A percentile compares a stretch with the other conserved stretches of the same genome.
These are phyloP conservation scores for Psilanteris sp. DNA, from an alignment of 1,140 invertebrate genomes.

Conservation along the genomic window DNA sequence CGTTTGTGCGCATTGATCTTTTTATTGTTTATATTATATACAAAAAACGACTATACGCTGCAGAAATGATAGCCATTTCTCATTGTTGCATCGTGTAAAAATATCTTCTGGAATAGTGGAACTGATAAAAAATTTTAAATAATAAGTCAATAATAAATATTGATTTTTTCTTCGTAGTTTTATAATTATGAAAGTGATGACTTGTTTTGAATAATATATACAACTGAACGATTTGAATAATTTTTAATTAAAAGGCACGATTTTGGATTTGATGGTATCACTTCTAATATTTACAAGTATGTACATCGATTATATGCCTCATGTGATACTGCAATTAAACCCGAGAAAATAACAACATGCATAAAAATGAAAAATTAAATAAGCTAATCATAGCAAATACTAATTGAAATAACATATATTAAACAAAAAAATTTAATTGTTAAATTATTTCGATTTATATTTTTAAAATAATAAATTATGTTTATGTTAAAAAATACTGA, in stretches of 20 bases:
- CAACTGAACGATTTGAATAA: not conserved
- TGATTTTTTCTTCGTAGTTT: no score
- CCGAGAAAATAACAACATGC: slow-evolving; percentile 7
- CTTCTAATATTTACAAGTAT: slow-evolving; percentile 36
- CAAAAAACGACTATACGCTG: slow-evolving; percentile 30
- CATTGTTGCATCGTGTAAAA: slow-evolving; percentile 9
- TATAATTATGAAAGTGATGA: no score
- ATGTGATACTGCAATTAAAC: slow-evolving; percentile 35
- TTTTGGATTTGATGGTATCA: slow-evolving; percentile 15
- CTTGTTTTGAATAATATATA: slow-evolving; percentile 1
- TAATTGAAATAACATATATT: no score
- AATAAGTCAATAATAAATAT: no score
- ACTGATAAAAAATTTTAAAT: no score
- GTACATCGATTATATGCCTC: slow-evolving; percentile 52
- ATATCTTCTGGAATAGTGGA: slow-evolving; percentile 31
- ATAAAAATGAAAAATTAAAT: slow-evolving; percentile 44
- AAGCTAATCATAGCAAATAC: no score
- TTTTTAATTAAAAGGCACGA: not conserved
- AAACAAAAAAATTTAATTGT: no score
- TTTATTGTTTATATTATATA: slow-evolving; percentile 65
- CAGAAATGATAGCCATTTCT: slow-evolving; percentile 7
- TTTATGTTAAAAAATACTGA: no score
- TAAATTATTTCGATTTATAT: no score
- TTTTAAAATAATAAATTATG: no score
- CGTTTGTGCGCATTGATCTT: slow-evolving; percentile 58